Percentiles rank a stretch among this genome's conserved stretches.
These are phyloP conservation scores for Centropristis striata DNA, from an alignment of 2,113 vertebrate species.

Conservation along the genomic window DNA sequence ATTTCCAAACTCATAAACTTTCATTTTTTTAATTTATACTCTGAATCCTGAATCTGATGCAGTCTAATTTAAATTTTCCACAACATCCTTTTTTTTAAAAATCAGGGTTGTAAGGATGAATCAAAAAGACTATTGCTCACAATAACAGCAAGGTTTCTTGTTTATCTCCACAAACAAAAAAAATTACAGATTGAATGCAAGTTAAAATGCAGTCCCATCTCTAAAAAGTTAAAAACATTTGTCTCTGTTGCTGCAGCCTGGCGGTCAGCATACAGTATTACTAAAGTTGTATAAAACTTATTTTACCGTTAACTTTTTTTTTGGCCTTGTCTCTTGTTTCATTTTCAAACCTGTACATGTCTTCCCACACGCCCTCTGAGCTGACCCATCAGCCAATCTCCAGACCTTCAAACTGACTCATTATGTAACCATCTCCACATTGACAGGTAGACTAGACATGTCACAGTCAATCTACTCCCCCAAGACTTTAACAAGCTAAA, in stretches of 20 bases:
- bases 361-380: slow-evolving; percentile 23
- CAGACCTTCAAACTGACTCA: slow-evolving; percentile 60
- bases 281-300: slow-evolving; percentile 9
- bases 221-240: not conserved
- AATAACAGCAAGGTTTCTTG: not conserved
- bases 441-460: slow-evolving; percentile 64
- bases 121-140: not conserved
- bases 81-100: too few species aligned
- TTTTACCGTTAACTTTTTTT: slow-evolving; percentile 26
- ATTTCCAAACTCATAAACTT: too few species aligned
- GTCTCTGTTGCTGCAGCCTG: not conserved
- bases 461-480: slow-evolving; percentile 74
- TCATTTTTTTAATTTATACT: too few species aligned
- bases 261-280: not conserved
- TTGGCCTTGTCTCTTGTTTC: slow-evolving; percentile 22
- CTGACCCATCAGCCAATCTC: slow-evolving; percentile 55
- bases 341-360: slow-evolving; percentile 30
- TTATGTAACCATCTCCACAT: slow-evolving; percentile 70
- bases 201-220: not conserved
- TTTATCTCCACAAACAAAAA: too few species aligned
- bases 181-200: not conserved
- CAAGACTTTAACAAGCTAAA: slow-evolving; percentile 71
- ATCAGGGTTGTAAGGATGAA: not conserved
- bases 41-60: too few species aligned
- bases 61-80: too few species aligned